Evolutionary conservation across 1,140 invertebrate genomes (phyloP).

Genomic region (Pogonus chalceus): DNA sequence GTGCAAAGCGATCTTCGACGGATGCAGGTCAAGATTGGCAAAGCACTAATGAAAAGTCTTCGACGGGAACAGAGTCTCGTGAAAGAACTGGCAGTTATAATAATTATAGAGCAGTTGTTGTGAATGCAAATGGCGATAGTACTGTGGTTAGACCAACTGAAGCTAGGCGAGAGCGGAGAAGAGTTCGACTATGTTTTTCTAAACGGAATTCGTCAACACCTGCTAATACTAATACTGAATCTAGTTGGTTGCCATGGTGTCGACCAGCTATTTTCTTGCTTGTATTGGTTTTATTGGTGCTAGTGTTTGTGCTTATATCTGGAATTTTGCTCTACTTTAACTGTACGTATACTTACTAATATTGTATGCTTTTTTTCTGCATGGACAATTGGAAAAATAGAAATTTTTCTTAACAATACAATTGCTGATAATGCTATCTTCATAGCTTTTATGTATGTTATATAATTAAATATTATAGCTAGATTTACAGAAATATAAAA

Average conservation of each 20-base stretch:
- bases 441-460: too few species aligned
- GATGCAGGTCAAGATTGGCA: not conserved
- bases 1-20: not conserved
- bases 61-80: not conserved
- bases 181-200: not conserved
- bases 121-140: not conserved
- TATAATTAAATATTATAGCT: too few species aligned
- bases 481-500: too few species aligned
- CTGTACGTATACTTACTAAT: conserved; percentile 33
- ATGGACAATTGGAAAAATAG: too few species aligned
- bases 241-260: conserved; percentile 33
- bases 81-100: not conserved
- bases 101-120: not conserved
- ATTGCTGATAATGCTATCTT: too few species aligned
- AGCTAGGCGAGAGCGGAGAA: not conserved
- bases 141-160: not conserved
- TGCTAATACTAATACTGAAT: conserved; percentile 15
- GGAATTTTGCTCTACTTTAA: conserved; percentile 42
- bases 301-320: conserved; percentile 39
- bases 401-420: too few species aligned
- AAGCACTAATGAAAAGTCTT: not conserved
- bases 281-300: conserved; percentile 35
- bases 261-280: conserved; percentile 36
- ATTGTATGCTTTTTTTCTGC: not conserved
- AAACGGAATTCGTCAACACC: not conserved